Percentiles rank a stretch among this genome's conserved stretches.
phyloP scores from a whole-genome alignment of 2,888 invertebrate genomes.

The Limnephilus rhombicus region DNA sequence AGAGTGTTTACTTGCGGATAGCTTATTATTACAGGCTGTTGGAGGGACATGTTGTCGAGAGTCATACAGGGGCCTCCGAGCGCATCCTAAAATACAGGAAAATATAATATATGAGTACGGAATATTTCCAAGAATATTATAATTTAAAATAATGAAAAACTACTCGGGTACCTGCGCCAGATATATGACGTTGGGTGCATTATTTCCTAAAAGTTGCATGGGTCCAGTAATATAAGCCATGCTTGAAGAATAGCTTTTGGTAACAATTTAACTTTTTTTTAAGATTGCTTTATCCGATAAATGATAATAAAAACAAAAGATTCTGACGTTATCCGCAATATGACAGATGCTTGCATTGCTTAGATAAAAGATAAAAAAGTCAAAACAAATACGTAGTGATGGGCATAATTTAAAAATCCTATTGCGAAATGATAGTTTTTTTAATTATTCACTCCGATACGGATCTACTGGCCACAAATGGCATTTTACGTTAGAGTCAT shows the following conservation, averaged over 20 bases:
- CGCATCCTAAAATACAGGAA: constrained; percentile 41
- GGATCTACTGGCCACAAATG: no score
- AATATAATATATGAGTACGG: neutral
- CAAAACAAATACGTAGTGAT: neutral
- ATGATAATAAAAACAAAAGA: neutral
- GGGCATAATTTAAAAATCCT: neutral
- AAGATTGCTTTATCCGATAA: neutral
- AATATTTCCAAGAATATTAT: neutral
- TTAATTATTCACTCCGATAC: no score
- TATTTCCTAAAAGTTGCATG: constrained; percentile 30
- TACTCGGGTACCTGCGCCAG: constrained; percentile 17
- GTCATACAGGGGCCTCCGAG: constrained; percentile 22
- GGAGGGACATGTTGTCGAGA: constrained; percentile 34
- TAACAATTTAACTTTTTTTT: neutral
- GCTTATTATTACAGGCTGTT: constrained; percentile 46
- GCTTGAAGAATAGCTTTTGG: neutral
- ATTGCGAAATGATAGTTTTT: neutral
- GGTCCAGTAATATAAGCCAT: constrained; percentile 38
- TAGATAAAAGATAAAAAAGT: constrained; percentile 3
- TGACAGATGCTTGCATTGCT: neutral
- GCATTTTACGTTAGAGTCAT: no score
- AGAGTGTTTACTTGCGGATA: constrained; percentile 40
- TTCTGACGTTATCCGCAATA: neutral
- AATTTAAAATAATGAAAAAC: neutral
- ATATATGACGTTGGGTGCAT: constrained; percentile 34